Evolutionary conservation across 2,888 invertebrate species (phyloP).

Genomic region (Pycnomerus fuliginosus): DNA sequence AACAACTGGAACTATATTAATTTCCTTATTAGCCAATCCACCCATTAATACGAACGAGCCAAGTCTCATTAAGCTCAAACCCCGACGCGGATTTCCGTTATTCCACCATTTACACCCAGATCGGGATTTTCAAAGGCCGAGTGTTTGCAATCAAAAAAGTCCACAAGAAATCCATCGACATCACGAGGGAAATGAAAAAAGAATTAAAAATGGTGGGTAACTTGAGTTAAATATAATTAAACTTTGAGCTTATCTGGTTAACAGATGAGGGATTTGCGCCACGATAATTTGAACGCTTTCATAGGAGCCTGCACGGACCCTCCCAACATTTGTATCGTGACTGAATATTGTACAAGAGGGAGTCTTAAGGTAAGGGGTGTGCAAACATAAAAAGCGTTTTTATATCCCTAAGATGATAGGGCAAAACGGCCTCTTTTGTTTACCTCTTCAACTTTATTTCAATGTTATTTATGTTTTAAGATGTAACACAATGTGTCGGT

Average conservation of each 20-base stretch:
- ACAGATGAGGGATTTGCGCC: conserved; percentile 87
- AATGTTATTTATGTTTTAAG: no score
- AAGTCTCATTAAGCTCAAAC: conserved; percentile 89
- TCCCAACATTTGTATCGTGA: conserved; percentile 85
- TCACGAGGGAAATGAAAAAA: conserved; percentile 87
- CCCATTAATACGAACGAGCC: conserved; percentile 76
- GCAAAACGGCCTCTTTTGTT: no score
- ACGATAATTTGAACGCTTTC: conserved; percentile 89
- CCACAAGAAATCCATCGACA: conserved; percentile 81
- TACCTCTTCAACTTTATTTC: no score
- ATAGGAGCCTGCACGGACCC: conserved; percentile 91
- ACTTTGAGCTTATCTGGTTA: neutral
- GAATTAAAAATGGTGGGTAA: conserved; percentile 78
- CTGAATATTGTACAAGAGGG: conserved; percentile 86
- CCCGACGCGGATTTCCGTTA: conserved; percentile 88
- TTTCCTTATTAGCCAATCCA: conserved; percentile 59
- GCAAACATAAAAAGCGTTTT: no score
- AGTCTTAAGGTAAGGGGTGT: conserved; percentile 86
- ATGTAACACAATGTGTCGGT: no score
- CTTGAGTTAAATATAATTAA: neutral
- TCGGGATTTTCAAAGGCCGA: conserved; percentile 85
- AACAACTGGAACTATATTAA: no score
- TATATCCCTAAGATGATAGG: no score
- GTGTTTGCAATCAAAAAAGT: conserved; percentile 86
- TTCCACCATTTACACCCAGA: conserved; percentile 86